A percentile compares a stretch with the other conserved stretches of the same genome.
Evolutionary conservation across 2,113 vertebrate genomes (phyloP).

Genomic region (Mirounga angustirostris): DNA sequence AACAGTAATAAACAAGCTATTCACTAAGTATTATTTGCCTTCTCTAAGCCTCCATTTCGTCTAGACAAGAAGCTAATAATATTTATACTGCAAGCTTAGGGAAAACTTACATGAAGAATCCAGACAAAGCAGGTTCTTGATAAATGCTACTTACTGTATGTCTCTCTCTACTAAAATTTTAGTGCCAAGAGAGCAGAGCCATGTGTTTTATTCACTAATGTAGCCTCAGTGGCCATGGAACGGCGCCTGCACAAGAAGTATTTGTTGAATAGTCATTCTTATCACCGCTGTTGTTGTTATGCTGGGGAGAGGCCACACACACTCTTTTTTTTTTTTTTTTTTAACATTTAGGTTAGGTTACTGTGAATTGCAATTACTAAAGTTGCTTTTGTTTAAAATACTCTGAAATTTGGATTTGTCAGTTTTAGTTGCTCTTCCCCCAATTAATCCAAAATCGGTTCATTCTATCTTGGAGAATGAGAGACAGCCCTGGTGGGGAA

Average conservation of each 20-base stretch:
- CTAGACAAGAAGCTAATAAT: conserved; percentile 34
- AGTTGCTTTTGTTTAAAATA: conserved; percentile 20
- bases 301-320: background rate
- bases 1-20: background rate
- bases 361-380: background rate
- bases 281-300: background rate
- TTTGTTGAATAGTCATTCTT: background rate
- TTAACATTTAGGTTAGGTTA: background rate
- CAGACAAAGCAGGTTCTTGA: background rate
- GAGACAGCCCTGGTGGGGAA: background rate
- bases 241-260: background rate
- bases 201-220: background rate
- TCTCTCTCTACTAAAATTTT: background rate
- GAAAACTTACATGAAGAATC: conserved; percentile 1
- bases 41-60: background rate
- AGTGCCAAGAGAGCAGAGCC: background rate
- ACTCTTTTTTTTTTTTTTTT: background rate
- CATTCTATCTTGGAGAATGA: background rate
- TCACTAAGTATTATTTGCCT: background rate
- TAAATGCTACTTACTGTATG: background rate
- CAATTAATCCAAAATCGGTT: conserved; percentile 47
- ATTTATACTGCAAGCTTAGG: background rate
- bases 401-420: background rate
- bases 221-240: background rate
- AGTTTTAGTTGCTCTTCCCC: background rate